Percentiles rank a stretch among this genome's conserved stretches.
These are phyloP conservation scores for Mesembrinibis cayennensis DNA, from an alignment of 2,113 vertebrate species.

Conservation along the genomic window DNA sequence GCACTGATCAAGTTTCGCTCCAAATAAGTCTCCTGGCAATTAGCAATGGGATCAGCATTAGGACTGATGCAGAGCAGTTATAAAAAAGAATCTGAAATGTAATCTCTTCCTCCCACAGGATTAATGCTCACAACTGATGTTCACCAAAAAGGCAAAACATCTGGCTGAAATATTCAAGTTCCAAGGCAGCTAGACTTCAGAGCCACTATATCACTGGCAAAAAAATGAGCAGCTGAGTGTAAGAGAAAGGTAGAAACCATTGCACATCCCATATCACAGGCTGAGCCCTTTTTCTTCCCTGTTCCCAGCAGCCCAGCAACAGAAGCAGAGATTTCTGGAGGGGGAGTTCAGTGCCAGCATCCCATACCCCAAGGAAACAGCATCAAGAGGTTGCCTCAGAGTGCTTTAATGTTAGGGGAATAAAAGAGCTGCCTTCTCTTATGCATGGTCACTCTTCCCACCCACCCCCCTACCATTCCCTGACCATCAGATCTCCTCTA, in stretches of 20 bases:
- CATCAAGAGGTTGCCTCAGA: neutral
- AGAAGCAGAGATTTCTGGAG: neutral
- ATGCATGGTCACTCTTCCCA: accelerated
- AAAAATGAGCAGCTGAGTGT: neutral
- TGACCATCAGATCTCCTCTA: neutral
- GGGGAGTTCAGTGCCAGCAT: neutral
- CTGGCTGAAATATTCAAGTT: neutral
- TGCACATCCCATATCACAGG: neutral
- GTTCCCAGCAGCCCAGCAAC: neutral
- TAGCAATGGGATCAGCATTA: neutral
- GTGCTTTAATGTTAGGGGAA: neutral
- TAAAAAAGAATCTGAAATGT: neutral
- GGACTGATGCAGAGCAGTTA: neutral
- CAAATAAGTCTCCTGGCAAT: neutral
- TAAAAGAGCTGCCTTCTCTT: neutral
- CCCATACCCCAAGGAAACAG: neutral
- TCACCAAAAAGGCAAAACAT: neutral
- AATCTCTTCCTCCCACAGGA: neutral
- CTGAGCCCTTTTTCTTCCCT: neutral
- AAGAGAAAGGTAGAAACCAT: neutral
- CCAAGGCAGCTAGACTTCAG: neutral
- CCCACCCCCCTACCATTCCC: neutral
- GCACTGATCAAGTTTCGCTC: neutral
- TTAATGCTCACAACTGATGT: neutral
- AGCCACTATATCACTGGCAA: neutral